A percentile compares a stretch with the other conserved stretches of the same genome.
phyloP scores from a whole-genome alignment of 2,113 vertebrate genomes.

The Limnothrissa miodon region DNA sequence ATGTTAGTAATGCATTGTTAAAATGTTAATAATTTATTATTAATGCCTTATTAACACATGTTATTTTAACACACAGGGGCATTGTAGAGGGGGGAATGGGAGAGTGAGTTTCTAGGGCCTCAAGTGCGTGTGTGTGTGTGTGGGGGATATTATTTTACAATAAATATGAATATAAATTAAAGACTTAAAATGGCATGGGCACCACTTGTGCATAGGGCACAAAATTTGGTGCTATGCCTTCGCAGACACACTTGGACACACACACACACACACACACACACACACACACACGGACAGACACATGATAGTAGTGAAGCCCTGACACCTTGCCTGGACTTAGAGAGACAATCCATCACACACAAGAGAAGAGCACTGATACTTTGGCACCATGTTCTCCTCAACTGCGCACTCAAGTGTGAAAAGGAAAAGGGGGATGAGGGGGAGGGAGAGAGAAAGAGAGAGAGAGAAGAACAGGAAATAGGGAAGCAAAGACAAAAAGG shows the following conservation, averaged over 20 bases:
- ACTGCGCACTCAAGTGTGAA: constrained; percentile 44
- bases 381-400: constrained; percentile 39
- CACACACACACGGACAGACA: constrained; percentile 17
- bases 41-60: too few species aligned
- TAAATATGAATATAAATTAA: too few species aligned
- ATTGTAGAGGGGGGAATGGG: too few species aligned
- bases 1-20: too few species aligned
- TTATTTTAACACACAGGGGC: too few species aligned
- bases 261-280: constrained; percentile 18
- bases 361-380: constrained; percentile 33
- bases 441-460: neutral
- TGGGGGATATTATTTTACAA: too few species aligned
- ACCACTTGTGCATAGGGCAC: too few species aligned
- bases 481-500: neutral
- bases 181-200: too few species aligned
- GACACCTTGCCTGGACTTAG: constrained; percentile 31
- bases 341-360: constrained; percentile 18
- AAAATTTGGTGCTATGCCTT: too few species aligned
- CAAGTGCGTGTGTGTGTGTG: too few species aligned
- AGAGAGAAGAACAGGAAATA: neutral
- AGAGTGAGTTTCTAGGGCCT: too few species aligned
- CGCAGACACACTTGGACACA: neutral
- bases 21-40: too few species aligned
- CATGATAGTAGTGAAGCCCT: constrained; percentile 20
- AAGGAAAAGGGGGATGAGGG: constrained; percentile 32